Conservation (phyloP, 1,140 invertebrate genomes). For the Chironomus tepperi region DNA sequence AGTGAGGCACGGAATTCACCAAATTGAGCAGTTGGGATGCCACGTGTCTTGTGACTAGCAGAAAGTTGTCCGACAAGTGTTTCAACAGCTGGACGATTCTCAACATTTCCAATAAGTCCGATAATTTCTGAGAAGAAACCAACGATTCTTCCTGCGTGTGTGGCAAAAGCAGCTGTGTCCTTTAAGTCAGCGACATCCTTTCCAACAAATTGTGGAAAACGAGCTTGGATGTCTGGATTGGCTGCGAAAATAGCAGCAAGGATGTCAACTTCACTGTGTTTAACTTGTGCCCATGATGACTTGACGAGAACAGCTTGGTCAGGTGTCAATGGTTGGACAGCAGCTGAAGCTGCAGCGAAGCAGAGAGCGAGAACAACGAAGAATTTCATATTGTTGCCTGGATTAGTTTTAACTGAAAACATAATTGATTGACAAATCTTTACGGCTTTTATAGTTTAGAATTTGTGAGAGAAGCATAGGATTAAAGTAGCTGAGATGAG, state of each 20-base stretch:
- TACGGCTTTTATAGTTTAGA: no score
- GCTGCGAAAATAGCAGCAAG: neutral
- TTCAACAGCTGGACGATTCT: neutral
- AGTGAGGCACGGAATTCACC: neutral
- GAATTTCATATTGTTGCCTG: neutral
- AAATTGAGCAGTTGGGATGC: neutral
- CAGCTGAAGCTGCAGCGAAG: neutral
- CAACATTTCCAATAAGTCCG: neutral
- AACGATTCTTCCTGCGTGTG: neutral
- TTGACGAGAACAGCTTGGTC: neutral
- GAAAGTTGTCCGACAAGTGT: neutral
- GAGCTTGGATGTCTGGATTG: neutral
- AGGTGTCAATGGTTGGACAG: neutral
- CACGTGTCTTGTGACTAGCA: neutral
- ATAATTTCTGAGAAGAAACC: neutral
- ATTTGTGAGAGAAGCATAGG: no score
- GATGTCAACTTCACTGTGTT: neutral
- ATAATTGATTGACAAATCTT: no score
- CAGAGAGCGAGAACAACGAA: neutral
- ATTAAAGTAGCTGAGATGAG: no score
- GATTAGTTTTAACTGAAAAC: no score
- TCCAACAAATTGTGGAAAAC: neutral
- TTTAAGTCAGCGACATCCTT: neutral
- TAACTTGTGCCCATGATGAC: neutral
- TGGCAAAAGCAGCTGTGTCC: neutral